Evolutionary conservation across 2,113 vertebrate genomes (phyloP), one percentile per base, ranked within the genome.

Genomic region (Capra hircus): DNA sequence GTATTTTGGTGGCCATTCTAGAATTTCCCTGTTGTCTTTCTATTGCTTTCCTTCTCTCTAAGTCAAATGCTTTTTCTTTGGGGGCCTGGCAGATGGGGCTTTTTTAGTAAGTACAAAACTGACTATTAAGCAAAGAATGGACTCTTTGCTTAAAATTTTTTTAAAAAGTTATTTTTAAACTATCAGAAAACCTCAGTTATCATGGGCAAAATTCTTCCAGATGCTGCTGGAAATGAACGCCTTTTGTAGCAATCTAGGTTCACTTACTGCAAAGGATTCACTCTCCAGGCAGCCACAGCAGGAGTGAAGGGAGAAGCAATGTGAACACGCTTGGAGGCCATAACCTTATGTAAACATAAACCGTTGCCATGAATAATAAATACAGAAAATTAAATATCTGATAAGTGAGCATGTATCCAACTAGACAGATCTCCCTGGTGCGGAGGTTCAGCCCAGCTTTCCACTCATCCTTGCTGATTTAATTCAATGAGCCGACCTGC

Each of bases 401-500:
- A 7, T 57, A 33, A 83, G 21, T 71, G 57, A 89, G 10, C 60
- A 52, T 27, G 15, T 14, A 28, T 80, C 52, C 11, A 53, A 92
- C 62, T 13, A 82, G 84, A n/a, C 43, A 19, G 21, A 25, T 33
- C n/a, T 64, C 85, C 52, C 28, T 64, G 33, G 50, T 1, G 3
- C 7, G 7, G 50, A 36, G 81, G 45, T 88, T 97, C 90, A 45
- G 43, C 82, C 91, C 95, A 84, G 97, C 96, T 53, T 0, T 98
- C 67, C 9, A 17, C 91, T 99, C 98, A 99, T 91, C 98, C 99
- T 98, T 99, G 99, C 98, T 99, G 99, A 98, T 99, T 99, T 98
- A 99, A 99, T 98, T 99, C 99, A 94, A 99, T 99, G 92, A 99
- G 99, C 80, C 99, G 99, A 64, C 99, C 99, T 33, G 99, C 99